Evolutionary conservation across 2,113 vertebrate genomes (phyloP).

Genomic region (Bostrychus sinensis): DNA sequence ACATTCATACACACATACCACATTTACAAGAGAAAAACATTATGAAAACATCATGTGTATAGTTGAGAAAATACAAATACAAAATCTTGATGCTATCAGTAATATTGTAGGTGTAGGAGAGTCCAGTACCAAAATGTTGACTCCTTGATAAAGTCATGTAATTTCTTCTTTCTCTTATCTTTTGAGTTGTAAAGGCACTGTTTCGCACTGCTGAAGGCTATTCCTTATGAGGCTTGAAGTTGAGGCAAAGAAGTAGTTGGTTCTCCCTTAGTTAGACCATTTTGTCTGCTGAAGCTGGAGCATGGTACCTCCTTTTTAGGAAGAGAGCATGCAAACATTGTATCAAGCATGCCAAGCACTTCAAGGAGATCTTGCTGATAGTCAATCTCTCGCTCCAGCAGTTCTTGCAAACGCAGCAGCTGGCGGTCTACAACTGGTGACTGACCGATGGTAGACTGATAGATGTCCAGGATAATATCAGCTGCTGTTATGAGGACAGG

Average conservation of each 20-base stretch:
- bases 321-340: conserved; percentile 90
- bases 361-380: conserved; percentile 92
- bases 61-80: not conserved
- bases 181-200: conserved; percentile 26
- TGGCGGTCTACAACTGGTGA: conserved; percentile 89
- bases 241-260: conserved; percentile 33
- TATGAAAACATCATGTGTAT: conserved; percentile 11
- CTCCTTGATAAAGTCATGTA: conserved; percentile 12
- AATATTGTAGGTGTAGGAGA: too few species aligned
- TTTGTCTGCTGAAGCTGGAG: conserved; percentile 43
- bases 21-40: not conserved
- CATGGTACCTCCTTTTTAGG: conserved; percentile 73
- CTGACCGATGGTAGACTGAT: conserved; percentile 86
- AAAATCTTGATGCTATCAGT: conserved; percentile 14
- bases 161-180: conserved; percentile 1
- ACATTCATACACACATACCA: conserved; percentile 8
- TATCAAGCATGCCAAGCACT: conserved; percentile 96
- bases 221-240: conserved; percentile 62
- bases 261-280: conserved; percentile 47
- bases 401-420: conserved; percentile 87
- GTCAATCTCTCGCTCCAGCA: conserved; percentile 89
- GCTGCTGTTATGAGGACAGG: conserved; percentile 84
- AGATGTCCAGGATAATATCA: conserved; percentile 91
- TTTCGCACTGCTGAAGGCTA: not conserved
- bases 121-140: conserved; percentile 29